Evolutionary conservation across 1,140 invertebrate genomes (phyloP).

Genomic region (Drosophila tsacasi): DNA sequence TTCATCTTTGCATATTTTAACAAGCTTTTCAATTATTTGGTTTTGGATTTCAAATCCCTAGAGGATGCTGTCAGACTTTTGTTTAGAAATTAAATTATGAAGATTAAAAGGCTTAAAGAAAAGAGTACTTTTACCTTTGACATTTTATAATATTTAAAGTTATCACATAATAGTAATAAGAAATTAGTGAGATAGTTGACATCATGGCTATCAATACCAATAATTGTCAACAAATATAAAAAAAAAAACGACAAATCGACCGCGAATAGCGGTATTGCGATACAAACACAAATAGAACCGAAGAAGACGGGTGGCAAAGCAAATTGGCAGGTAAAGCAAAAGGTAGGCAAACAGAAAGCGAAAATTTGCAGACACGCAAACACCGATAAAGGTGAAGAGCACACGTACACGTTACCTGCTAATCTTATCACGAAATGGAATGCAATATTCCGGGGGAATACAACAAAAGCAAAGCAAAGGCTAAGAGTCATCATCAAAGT

Average conservation of each 20-base stretch:
- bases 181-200: slow-evolving; percentile 11
- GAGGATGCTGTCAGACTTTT: too few relatives aligned
- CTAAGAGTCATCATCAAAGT: slow-evolving; percentile 32
- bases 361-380: slow-evolving; percentile 18
- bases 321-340: slow-evolving; percentile 34
- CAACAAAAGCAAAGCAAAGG: slow-evolving; percentile 19
- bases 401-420: slow-evolving; percentile 30
- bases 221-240: slow-evolving; percentile 16
- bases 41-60: too few relatives aligned
- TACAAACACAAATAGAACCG: slow-evolving; percentile 25
- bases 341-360: slow-evolving; percentile 27
- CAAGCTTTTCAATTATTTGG: too few relatives aligned
- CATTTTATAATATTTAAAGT: not conserved
- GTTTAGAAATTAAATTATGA: too few relatives aligned
- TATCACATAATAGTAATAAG: not conserved
- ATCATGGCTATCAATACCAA: slow-evolving; percentile 17
- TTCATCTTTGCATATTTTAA: too few relatives aligned
- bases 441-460: slow-evolving; percentile 38
- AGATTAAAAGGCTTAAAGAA: too few relatives aligned
- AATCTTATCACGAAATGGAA: slow-evolving; percentile 49
- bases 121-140: too few relatives aligned
- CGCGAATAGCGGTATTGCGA: slow-evolving; percentile 7
- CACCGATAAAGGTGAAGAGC: slow-evolving; percentile 10
- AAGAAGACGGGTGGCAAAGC: slow-evolving; percentile 20
- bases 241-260: not conserved